Conservation (phyloP, 2,888 invertebrate species). For the Nomada fabriciana region DNA sequence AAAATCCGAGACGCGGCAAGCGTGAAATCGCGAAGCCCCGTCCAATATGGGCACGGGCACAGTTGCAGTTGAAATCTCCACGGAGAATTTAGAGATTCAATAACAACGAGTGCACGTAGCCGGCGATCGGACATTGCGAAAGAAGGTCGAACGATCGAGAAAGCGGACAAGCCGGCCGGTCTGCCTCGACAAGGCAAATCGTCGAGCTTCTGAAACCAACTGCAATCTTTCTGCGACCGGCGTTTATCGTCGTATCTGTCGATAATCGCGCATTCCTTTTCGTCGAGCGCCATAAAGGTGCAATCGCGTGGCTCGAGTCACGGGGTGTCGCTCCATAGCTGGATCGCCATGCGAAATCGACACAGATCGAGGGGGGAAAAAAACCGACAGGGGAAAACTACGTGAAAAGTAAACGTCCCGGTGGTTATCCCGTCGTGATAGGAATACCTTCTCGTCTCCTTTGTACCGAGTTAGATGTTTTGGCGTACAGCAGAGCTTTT, state of each 20-base stretch:
- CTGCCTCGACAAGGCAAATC: slow-evolving; percentile 64
- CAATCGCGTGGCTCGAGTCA: slow-evolving; percentile 35
- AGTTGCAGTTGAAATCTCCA: slow-evolving; percentile 10
- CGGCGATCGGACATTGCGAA: slow-evolving; percentile 51
- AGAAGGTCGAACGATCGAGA: slow-evolving; percentile 60
- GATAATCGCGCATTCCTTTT: slow-evolving; percentile 68
- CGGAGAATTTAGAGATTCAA: slow-evolving; percentile 39
- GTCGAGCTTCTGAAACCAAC: slow-evolving; percentile 65
- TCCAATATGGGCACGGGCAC: not conserved
- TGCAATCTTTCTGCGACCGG: slow-evolving; percentile 64
- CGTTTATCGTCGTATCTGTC: slow-evolving; percentile 71
- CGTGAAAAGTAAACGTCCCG: slow-evolving; percentile 31
- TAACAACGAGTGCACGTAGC: slow-evolving; percentile 44
- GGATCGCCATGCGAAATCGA: slow-evolving; percentile 41
- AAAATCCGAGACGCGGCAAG: not conserved
- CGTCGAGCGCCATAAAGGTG: slow-evolving; percentile 63
- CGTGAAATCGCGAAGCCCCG: not conserved
- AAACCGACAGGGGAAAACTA: slow-evolving; percentile 24
- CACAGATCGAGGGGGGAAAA: not conserved
- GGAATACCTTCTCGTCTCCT: slow-evolving; percentile 10
- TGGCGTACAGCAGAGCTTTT: not conserved
- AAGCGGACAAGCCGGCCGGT: slow-evolving; percentile 43
- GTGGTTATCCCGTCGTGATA: slow-evolving; percentile 30
- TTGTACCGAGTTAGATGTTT: slow-evolving; percentile 3
- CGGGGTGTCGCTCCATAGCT: slow-evolving; percentile 54